Evolutionary conservation across 2,888 invertebrate genomes (phyloP).

Genomic region (Odontothrips loti): DNA sequence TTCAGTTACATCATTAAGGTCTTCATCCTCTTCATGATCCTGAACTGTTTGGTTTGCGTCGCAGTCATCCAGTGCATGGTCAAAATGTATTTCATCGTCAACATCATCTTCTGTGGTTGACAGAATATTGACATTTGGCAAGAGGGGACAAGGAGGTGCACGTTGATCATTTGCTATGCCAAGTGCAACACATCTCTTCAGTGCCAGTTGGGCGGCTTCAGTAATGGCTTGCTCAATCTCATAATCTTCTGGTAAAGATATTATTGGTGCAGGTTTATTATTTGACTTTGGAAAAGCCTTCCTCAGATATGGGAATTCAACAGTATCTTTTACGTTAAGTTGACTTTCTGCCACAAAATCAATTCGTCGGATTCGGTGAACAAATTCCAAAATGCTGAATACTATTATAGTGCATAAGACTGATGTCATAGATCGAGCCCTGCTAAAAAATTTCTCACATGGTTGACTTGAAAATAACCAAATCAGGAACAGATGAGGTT

Average conservation of each 20-base stretch:
- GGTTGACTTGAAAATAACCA: neutral
- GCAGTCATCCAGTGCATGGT: neutral
- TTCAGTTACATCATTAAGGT: neutral
- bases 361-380: neutral
- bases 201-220: neutral
- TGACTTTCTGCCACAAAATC: neutral
- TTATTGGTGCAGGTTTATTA: neutral
- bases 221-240: neutral
- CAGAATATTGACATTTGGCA: too few species aligned
- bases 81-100: neutral
- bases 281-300: neutral
- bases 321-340: neutral
- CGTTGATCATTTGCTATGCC: neutral
- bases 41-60: neutral
- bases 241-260: neutral
- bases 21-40: neutral
- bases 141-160: neutral
- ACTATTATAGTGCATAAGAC: neutral
- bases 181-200: neutral
- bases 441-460: neutral
- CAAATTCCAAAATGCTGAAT: neutral
- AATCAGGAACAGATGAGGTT: too few species aligned
- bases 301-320: neutral
- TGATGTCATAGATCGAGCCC: neutral
- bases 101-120: too few species aligned